A percentile compares a stretch with the other conserved stretches of the same genome.
Evolutionary conservation across 2,113 vertebrate species (phyloP).

Genomic region (Nothocercus julius): DNA sequence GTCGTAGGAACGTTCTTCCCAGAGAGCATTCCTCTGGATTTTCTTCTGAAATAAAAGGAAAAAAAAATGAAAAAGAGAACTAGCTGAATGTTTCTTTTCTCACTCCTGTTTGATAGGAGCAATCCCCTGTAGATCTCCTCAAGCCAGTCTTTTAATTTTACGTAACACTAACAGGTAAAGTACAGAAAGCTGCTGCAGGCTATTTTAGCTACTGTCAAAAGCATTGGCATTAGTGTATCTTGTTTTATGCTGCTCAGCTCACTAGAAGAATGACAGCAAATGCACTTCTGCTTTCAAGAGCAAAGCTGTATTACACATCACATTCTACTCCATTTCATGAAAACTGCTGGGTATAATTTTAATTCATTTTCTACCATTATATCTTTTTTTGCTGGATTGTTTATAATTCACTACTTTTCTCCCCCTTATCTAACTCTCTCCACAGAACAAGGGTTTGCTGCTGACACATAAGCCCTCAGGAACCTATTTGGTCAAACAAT

Average conservation of each 20-base stretch:
- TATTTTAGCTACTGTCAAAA: not conserved
- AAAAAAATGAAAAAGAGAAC: not conserved
- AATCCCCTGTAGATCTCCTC: slow-evolving; percentile 1
- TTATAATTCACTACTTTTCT: not conserved
- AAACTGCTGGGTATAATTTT: not conserved
- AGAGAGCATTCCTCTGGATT: not conserved
- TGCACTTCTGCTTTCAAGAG: not conserved
- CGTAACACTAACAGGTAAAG: not conserved
- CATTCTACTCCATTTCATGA: not conserved
- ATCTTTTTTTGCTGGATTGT: not conserved
- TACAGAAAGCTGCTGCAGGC: not conserved
- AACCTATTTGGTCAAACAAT: not conserved
- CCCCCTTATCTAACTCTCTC: too few relatives aligned
- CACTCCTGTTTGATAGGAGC: not conserved
- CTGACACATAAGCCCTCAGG: not conserved
- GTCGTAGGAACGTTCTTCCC: not conserved
- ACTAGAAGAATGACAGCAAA: not conserved
- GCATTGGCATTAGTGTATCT: not conserved
- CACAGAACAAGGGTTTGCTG: not conserved
- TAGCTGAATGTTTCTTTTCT: not conserved
- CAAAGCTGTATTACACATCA: not conserved
- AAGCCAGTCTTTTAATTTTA: not conserved
- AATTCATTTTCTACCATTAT: slow-evolving; percentile 12
- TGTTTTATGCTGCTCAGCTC: not conserved
- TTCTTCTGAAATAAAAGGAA: not conserved